phyloP scores from a whole-genome alignment of 30 jellyfish, hydroid and myxozoan genomes.

The Aurelia sp. region DNA sequence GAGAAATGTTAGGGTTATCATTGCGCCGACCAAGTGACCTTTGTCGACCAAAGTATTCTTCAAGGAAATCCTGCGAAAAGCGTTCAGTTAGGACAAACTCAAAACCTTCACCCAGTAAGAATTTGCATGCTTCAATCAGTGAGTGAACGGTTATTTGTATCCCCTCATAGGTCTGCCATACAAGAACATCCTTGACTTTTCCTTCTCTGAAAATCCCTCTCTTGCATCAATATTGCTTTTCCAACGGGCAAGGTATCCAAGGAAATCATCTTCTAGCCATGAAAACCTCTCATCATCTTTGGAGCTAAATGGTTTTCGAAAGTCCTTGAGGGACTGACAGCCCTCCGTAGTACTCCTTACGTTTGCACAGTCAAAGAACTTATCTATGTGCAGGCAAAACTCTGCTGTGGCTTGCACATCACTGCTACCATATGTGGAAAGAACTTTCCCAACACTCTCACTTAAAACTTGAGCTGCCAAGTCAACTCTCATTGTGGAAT shows the following conservation, averaged over 20 bases:
- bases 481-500: too few relatives aligned
- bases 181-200: too few relatives aligned
- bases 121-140: conserved; percentile 31
- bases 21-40: conserved; percentile 56
- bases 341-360: conserved; percentile 31
- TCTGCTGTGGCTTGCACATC: too few relatives aligned
- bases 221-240: conserved; percentile 47
- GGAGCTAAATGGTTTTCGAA: conserved; percentile 23
- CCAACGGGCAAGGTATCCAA: conserved; percentile 45
- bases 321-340: neutral
- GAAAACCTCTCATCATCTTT: conserved; percentile 35
- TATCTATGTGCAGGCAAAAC: too few relatives aligned
- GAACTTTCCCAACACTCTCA: too few relatives aligned
- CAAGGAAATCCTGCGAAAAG: conserved; percentile 63
- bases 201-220: conserved; percentile 16
- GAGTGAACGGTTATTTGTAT: conserved; percentile 61
- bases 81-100: conserved; percentile 46
- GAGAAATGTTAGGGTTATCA: conserved; percentile 33
- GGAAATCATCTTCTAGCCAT: conserved; percentile 52
- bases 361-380: neutral
- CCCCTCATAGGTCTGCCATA: conserved; percentile 10
- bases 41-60: conserved; percentile 49
- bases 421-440: too few relatives aligned
- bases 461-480: too few relatives aligned
- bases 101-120: conserved; percentile 41